Percentiles rank a stretch among this genome's conserved stretches.
phyloP scores from a whole-genome alignment of 1,140 invertebrate genomes.

The Phocides pigmalion region DNA sequence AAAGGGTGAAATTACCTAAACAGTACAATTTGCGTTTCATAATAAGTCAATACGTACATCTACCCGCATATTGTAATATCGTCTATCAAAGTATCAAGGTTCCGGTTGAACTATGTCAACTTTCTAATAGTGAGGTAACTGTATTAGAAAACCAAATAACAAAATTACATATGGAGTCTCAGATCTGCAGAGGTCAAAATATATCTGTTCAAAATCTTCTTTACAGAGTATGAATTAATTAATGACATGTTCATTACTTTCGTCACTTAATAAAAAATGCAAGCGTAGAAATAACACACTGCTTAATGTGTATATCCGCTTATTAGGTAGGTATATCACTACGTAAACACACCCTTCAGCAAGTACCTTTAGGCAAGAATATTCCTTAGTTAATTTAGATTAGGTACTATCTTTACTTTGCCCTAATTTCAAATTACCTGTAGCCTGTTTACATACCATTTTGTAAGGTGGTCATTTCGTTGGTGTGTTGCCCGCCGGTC shows the following conservation, averaged over 20 bases:
- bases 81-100: background rate
- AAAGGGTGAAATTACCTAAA: no score
- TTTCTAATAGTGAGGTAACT: background rate
- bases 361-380: no score
- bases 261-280: no score
- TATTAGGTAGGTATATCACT: no score
- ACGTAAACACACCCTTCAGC: no score
- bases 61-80: background rate
- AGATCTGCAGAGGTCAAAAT: background rate
- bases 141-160: background rate
- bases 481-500: conserved; percentile 25
- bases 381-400: no score
- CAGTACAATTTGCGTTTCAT: background rate
- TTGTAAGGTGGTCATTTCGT: conserved; percentile 4
- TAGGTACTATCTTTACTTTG: no score
- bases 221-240: no score
- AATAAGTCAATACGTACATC: background rate
- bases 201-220: background rate
- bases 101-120: background rate
- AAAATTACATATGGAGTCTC: background rate
- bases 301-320: no score
- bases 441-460: conserved; percentile 4
- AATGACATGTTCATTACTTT: no score
- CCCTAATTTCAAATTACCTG: background rate
- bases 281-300: no score